A percentile compares a stretch with the other conserved stretches of the same genome.
These are phyloP conservation scores for Drosophila santomea DNA, from an alignment of 1,140 invertebrate species.

Conservation along the genomic window DNA sequence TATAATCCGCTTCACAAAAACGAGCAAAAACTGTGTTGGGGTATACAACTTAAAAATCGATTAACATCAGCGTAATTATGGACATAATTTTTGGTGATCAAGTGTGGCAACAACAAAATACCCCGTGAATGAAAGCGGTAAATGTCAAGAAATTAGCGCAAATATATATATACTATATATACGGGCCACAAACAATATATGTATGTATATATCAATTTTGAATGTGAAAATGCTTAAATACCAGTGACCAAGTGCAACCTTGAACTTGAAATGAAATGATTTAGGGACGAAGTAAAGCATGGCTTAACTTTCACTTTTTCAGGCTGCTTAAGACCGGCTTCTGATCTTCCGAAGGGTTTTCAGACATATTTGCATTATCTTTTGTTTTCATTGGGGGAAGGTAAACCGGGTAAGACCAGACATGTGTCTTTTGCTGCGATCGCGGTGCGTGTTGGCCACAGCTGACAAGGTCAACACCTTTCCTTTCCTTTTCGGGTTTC, in stretches of 20 bases:
- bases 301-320: slow-evolving; percentile 67
- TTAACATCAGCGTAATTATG: slow-evolving; percentile 75
- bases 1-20: slow-evolving; percentile 55
- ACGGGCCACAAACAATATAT: background rate
- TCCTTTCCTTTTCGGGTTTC: slow-evolving; percentile 63
- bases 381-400: slow-evolving; percentile 36
- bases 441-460: slow-evolving; percentile 48
- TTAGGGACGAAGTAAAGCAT: slow-evolving; percentile 22
- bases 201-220: slow-evolving; percentile 20
- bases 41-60: slow-evolving; percentile 76
- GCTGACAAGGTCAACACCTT: slow-evolving; percentile 79
- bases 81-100: slow-evolving; percentile 66
- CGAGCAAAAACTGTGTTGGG: slow-evolving; percentile 6
- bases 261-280: slow-evolving; percentile 69
- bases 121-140: slow-evolving; percentile 45
- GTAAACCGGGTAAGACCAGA: slow-evolving; percentile 45
- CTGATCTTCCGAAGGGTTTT: slow-evolving; percentile 60
- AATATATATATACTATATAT: slow-evolving; percentile 8
- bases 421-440: slow-evolving; percentile 22
- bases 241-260: slow-evolving; percentile 62
- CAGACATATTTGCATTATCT: slow-evolving; percentile 45
- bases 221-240: slow-evolving; percentile 51
- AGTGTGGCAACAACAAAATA: slow-evolving; percentile 73
- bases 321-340: slow-evolving; percentile 32
- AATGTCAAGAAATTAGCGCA: slow-evolving; percentile 57